Conservation (phyloP, 1,140 invertebrate species). For the Drosophila pseudoananassae region DNA sequence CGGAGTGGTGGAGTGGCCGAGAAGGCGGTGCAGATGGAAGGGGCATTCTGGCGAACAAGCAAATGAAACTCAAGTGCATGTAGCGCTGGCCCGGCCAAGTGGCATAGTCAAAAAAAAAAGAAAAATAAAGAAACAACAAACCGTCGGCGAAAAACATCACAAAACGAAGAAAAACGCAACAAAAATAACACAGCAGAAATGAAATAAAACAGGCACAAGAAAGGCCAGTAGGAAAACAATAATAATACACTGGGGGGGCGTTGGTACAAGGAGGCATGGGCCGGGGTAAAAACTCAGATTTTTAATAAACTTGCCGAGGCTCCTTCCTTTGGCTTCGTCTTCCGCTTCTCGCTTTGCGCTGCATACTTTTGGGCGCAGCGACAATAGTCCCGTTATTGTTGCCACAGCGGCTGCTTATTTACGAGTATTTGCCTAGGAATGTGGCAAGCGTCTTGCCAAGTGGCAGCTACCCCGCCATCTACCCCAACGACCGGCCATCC, state of each 20-base stretch:
- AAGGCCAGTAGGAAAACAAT: slow-evolving; percentile 48
- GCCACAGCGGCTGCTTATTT: slow-evolving; percentile 57
- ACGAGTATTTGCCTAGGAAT: slow-evolving; percentile 74
- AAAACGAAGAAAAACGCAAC: slow-evolving; percentile 27
- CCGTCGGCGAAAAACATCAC: slow-evolving; percentile 22
- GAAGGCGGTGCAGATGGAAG: slow-evolving; percentile 8
- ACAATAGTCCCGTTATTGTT: slow-evolving; percentile 47
- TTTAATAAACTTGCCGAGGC: slow-evolving; percentile 73
- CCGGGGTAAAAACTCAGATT: slow-evolving; percentile 56
- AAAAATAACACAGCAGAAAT: slow-evolving; percentile 27
- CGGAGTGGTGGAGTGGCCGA: slow-evolving; percentile 1
- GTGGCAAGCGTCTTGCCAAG: slow-evolving; percentile 73
- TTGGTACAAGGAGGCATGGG: slow-evolving; percentile 10
- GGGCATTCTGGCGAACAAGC: slow-evolving; percentile 61
- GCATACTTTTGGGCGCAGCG: slow-evolving; percentile 58
- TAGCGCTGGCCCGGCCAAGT: slow-evolving; percentile 72
- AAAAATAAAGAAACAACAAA: slow-evolving; percentile 24
- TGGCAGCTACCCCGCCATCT: slow-evolving; percentile 7
- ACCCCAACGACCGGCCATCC: slow-evolving; percentile 9
- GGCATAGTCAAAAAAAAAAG: slow-evolving; percentile 46
- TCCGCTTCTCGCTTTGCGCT: slow-evolving; percentile 44
- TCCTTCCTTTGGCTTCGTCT: slow-evolving; percentile 16
- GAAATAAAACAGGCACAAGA: slow-evolving; percentile 45
- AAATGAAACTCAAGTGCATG: slow-evolving; percentile 82
- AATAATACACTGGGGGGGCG: slow-evolving; percentile 56